Base-by-base conservation (phyloP, 2,113 vertebrate genomes). In the Thamnaconus septentrionalis region DNA sequence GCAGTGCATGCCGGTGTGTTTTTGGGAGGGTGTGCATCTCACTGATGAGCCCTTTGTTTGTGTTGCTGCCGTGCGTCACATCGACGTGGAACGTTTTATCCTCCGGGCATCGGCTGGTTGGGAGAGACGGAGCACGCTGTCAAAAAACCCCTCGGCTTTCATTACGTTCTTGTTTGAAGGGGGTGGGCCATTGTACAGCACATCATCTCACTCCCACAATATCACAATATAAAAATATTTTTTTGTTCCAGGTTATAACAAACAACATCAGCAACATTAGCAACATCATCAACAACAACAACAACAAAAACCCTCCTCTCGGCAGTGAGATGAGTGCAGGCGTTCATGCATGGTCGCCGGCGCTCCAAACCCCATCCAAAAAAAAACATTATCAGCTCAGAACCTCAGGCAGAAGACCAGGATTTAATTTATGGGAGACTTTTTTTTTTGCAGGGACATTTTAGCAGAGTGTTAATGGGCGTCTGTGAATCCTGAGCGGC, bases 41-140 rank as follows among this genome's bases (percentile, higher is more conserved):
- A 7, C 59, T 41, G 53, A 73, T 78, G 72, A 66, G 46, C 58
- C 76, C 69, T 73, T 45, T 75, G 73, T 82, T 83, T 74, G 68
- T 53, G 42, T 77, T 72, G 47, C 50, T 0, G 0, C 11, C 58
- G 43, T 42, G 3, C 12, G 51, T 67, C 18, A 41, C 46, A 12
- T 45, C 8, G 56, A 66, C 76, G 46, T 53, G 55, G 66, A 78
- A 77, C 69, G 56, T 52, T 77, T 83, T 79, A 75, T 73, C 64
- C 46, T 68, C 57, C 10, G 72, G 61, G 54, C 61, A 58, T 71
- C 42, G 4, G 62, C 46, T 31, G 4, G 6, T 6, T 7, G 62
- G 48, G 69, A 67, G 52, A 73, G 53, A 66, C 48, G 4, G 61
- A 63, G 48, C 43, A 50, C 4, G 41, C 57, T 66, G 73, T 82